phyloP scores from a whole-genome alignment of 2,888 invertebrate genomes.

The Altica lythri region DNA sequence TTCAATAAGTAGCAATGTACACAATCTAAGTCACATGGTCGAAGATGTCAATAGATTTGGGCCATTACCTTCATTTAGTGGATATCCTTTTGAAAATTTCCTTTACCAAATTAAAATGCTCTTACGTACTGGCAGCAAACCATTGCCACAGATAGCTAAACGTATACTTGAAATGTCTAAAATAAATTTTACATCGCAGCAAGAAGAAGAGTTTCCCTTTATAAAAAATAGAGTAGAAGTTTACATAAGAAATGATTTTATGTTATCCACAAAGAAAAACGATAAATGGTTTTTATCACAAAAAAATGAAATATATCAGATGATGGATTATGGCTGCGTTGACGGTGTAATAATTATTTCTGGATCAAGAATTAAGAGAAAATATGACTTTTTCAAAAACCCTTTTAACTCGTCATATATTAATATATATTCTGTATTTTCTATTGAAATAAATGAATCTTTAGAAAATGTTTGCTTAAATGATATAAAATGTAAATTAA shows the following conservation, averaged over 20 bases:
- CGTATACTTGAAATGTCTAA: not conserved
- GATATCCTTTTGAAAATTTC: constrained; percentile 48
- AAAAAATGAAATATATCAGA: not conserved
- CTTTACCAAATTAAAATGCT: constrained; percentile 20
- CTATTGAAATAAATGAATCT: not conserved
- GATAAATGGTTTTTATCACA: not conserved
- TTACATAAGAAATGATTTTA: not conserved
- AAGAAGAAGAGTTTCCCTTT: not conserved
- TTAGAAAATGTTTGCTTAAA: not conserved
- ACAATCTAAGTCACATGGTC: constrained; percentile 45
- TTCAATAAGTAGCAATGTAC: constrained; percentile 46
- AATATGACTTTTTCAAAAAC: not conserved
- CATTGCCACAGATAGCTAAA: not conserved
- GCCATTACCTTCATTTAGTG: constrained; percentile 41
- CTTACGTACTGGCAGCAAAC: not conserved
- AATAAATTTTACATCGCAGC: not conserved
- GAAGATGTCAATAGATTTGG: constrained; percentile 44
- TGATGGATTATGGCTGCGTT: not conserved
- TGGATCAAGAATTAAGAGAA: not conserved
- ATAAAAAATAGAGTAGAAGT: not conserved
- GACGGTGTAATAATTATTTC: not conserved
- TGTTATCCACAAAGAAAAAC: not conserved
- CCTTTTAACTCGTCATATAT: not conserved
- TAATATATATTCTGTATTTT: not conserved
- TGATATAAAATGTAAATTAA: not conserved